Conservation (phyloP, 1,140 invertebrate genomes). For the Rhizoglyphus robini region DNA sequence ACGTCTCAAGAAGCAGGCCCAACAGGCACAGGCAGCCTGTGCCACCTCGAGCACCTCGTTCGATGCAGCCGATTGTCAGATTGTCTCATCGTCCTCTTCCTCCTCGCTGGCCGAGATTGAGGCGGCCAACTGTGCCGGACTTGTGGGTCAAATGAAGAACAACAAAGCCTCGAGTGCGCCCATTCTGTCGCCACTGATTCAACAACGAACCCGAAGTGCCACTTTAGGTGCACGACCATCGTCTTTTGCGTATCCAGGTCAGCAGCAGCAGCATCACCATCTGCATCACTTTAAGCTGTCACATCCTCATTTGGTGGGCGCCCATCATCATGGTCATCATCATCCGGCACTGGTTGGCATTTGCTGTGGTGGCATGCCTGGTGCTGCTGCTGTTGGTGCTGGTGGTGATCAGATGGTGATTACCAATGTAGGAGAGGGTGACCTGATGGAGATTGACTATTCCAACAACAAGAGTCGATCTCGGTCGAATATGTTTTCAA, state of each 20-base stretch:
- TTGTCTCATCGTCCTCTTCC: not conserved
- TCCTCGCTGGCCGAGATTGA: not conserved
- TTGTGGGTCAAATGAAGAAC: not conserved
- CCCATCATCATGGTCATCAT: no score
- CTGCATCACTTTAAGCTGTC: not conserved
- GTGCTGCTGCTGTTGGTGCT: no score
- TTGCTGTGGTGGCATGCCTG: not conserved
- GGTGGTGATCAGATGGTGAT: no score
- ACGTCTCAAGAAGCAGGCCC: not conserved
- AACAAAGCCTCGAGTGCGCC: slow-evolving; percentile 8
- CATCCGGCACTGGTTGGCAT: no score
- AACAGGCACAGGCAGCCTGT: not conserved
- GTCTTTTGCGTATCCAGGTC: not conserved
- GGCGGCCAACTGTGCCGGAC: not conserved
- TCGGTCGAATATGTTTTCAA: not conserved
- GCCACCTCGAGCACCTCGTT: not conserved
- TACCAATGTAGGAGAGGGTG: no score
- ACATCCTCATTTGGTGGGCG: not conserved
- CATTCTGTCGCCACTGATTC: not conserved
- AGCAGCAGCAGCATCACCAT: not conserved
- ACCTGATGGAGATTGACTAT: slow-evolving; percentile 12
- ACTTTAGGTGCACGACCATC: not conserved
- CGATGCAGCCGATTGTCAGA: not conserved
- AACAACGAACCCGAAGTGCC: not conserved
- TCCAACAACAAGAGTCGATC: not conserved